Base-by-base conservation (phyloP, 1,140 invertebrate species). In the Temnothorax longispinosus region DNA sequence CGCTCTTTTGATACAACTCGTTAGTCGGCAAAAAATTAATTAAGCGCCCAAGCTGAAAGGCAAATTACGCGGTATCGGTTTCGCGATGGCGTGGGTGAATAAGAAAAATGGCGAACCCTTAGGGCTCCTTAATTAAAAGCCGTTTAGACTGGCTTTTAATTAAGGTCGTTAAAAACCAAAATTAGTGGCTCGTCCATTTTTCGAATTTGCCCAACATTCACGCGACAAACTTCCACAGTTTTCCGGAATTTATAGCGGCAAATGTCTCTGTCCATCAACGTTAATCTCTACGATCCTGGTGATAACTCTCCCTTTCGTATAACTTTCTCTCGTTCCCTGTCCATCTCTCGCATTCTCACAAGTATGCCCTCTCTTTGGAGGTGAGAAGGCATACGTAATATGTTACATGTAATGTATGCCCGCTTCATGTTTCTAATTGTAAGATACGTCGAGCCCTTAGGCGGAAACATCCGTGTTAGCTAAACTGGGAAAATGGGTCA, bases 251-350 rank as follows among this genome's bases (percentile, higher is more conserved):
- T 84, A 62, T 62, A 38, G 41, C 41, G 54, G 27, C 41, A 58
- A 84, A 75, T 75, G 69, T 47, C 54, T 74, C 69, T 60, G 69
- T 84, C 69, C 54, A 50, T 84, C 80, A 84, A 50, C 32, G 72
- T 50, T 89, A 87, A 89, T 82, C 88, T 89, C 52, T 60, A 82
- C 88, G 47, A 89, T 38, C 85, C 21, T 60, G 27, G 52, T 58
- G 72, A 87, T 89, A 82, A 84, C 71, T 89, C 86, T 89, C 76
- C 52, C 52, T 75, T 84, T 81, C 69, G 60, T 69, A 60, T 75
- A 50, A 87, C 50, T 47, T 64, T 67, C 69, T 50, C 60, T 47
- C 47, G 27, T 27, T 50, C 35, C 4, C 74, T 13, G 15, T 69
- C 50, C 15, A 50, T 41, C 21, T 69, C 47, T 47, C 18, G 7